A percentile compares a stretch with the other conserved stretches of the same genome.
Evolutionary conservation across 1,140 invertebrate species (phyloP).

Genomic region (Drosophila elegans): DNA sequence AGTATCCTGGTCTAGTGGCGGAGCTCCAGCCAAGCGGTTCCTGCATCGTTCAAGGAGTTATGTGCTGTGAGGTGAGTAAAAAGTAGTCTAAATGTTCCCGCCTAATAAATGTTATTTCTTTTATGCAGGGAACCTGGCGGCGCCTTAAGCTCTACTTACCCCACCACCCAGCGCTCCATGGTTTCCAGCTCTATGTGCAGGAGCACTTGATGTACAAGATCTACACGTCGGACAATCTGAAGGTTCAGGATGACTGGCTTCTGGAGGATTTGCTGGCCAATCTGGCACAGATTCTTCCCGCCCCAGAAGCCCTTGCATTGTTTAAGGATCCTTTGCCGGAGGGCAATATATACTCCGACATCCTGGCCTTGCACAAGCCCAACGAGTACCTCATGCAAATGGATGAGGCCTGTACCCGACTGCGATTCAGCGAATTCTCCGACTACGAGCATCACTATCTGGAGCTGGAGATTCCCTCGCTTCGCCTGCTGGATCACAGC

Average conservation of each 20-base stretch:
- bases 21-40: constrained; percentile 18
- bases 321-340: neutral
- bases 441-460: constrained; percentile 64
- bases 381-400: constrained; percentile 56
- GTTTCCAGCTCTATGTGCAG: constrained; percentile 44
- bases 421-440: constrained; percentile 61
- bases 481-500: constrained; percentile 64
- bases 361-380: constrained; percentile 54
- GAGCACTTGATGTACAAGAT: constrained; percentile 55
- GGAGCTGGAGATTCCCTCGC: constrained; percentile 57
- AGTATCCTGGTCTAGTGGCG: constrained; percentile 41
- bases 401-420: constrained; percentile 39
- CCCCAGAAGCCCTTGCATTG: neutral
- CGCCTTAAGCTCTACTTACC: constrained; percentile 54
- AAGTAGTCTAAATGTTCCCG: neutral
- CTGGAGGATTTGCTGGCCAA: constrained; percentile 50
- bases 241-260: constrained; percentile 31
- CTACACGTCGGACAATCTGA: constrained; percentile 30
- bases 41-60: constrained; percentile 44
- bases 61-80: constrained; percentile 11
- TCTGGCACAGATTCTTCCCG: constrained; percentile 25
- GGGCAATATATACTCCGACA: constrained; percentile 60
- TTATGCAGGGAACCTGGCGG: constrained; percentile 25
- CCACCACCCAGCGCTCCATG: constrained; percentile 40
- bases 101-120: neutral